Conservation (phyloP, 1,140 invertebrate genomes). For the Probaryconus sp. region DNA sequence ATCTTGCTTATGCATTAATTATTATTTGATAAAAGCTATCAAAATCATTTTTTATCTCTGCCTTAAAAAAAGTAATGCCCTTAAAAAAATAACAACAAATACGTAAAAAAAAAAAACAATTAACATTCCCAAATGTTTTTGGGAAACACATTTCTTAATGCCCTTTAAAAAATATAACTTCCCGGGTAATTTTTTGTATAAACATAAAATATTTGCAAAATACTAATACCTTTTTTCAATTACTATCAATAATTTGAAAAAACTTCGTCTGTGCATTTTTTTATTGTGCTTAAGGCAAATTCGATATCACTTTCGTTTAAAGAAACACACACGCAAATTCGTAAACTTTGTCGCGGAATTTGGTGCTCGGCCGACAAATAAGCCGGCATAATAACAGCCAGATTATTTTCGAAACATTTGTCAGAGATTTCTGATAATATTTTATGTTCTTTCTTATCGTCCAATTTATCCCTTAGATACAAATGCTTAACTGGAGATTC, state of each 20-base stretch:
- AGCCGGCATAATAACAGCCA: constrained; percentile 79
- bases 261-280: constrained; percentile 68
- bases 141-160: no score
- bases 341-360: constrained; percentile 79
- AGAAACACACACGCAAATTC: constrained; percentile 78
- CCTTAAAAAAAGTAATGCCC: no score
- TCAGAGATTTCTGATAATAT: constrained; percentile 82
- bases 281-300: constrained; percentile 69
- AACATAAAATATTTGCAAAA: constrained; percentile 3
- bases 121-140: no score
- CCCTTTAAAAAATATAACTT: no score
- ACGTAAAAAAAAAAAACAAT: no score
- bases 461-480: constrained; percentile 80
- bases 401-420: constrained; percentile 79
- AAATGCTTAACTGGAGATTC: constrained; percentile 89
- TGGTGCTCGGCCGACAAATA: constrained; percentile 79
- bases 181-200: no score
- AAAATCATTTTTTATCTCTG: no score
- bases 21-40: no score
- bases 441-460: constrained; percentile 78
- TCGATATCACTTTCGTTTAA: constrained; percentile 77
- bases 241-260: constrained; percentile 31
- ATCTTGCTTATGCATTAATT: no score
- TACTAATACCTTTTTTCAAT: constrained; percentile 1
- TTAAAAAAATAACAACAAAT: no score